Evolutionary conservation across 2,888 invertebrate genomes (phyloP), one percentile per base, ranked within the genome.

Genomic region (Neoascia interrupta): DNA sequence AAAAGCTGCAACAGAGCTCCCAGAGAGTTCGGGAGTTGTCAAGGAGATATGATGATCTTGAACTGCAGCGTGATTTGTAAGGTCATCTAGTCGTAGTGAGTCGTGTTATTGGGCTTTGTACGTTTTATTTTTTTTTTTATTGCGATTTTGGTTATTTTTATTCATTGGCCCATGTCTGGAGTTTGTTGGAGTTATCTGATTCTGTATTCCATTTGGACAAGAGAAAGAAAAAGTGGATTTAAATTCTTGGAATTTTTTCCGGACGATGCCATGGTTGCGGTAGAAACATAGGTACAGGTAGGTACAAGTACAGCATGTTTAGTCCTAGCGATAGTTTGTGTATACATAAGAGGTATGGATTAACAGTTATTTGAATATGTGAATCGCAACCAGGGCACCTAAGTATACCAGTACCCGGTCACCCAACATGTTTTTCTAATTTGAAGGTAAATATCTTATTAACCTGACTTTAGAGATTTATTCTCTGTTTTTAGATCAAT

Each of bases 21-120:
- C 19, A 47, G 13, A 34, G 51, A 70, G 66, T 68, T 79, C 61
- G 61, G 79, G 79, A 79, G 79, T 79, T 79, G 79, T 79, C 79
- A 79, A 73, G 73, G 79, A 66, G 79, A 79, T 79, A 79, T 79
- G 73, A 79, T 73, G 79, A 79, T 79, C 73, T 79, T 79, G 79
- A 79, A 79, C 79, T 73, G 79, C 66, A 66, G 36, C 79, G 73
- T 79, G 79, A 79, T 79, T 79, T 73, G 73, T 73, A 73, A 73
- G 73, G 73, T 79, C 79, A 79, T 68, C 66, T 49, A 64, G 53
- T 75, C 45, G 60, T 60, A 51, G 64, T 63, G 80, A 49, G 31
- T 72, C 60, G 60, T 66, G 53, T 43, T 64, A 16, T 51, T 39
- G 13, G 26, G 8, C 10, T 45, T 41, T 60, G 45, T 61, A 21